Evolutionary conservation across 2,888 invertebrate species (phyloP).

Genomic region (Pyralis farinalis): DNA sequence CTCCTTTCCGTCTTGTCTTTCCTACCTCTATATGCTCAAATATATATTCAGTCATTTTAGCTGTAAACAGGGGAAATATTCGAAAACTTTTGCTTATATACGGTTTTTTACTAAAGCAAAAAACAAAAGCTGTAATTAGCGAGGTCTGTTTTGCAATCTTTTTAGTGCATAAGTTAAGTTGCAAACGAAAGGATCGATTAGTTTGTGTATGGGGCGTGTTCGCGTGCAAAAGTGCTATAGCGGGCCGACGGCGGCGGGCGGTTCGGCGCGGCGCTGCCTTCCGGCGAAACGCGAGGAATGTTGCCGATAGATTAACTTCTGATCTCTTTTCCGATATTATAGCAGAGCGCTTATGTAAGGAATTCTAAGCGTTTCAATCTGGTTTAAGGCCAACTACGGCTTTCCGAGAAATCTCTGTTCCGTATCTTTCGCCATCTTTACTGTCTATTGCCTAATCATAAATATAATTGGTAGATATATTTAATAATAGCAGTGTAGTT

Average conservation of each 20-base stretch:
- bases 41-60: too few species aligned
- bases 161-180: slow-evolving; percentile 48
- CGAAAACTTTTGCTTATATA: too few species aligned
- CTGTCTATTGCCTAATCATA: slow-evolving; percentile 12
- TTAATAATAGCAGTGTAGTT: too few species aligned
- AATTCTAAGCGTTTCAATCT: slow-evolving; percentile 76
- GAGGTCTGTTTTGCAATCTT: slow-evolving; percentile 14
- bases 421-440: slow-evolving; percentile 34
- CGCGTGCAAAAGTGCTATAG: slow-evolving; percentile 58
- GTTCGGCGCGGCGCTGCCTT: slow-evolving; percentile 57
- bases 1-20: too few species aligned
- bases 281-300: slow-evolving; percentile 78
- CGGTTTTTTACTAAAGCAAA: too few species aligned
- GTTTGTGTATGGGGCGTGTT: slow-evolving; percentile 50
- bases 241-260: slow-evolving; percentile 37
- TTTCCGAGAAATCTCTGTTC: slow-evolving; percentile 43
- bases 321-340: slow-evolving; percentile 80
- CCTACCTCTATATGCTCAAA: too few species aligned
- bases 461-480: too few species aligned
- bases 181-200: slow-evolving; percentile 66
- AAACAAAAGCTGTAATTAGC: slow-evolving; percentile 7
- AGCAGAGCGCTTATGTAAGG: slow-evolving; percentile 73
- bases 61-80: too few species aligned
- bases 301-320: slow-evolving; percentile 81
- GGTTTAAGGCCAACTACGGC: slow-evolving; percentile 66